These are phyloP conservation scores for Andrena chrysosceles DNA, from an alignment of 2,888 invertebrate species.

Conservation along the genomic window DNA sequence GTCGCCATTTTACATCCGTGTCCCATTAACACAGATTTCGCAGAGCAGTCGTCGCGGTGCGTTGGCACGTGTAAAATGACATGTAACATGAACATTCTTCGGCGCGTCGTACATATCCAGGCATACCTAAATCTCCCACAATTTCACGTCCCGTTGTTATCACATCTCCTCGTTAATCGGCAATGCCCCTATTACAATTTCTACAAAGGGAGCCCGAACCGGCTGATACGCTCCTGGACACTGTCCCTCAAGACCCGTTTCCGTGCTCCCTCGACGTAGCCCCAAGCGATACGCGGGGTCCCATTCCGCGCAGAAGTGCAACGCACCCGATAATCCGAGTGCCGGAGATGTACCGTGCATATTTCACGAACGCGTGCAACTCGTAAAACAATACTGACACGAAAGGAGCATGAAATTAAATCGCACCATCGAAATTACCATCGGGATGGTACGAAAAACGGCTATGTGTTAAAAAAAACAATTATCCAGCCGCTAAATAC, in stretches of 20 bases:
- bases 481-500: too few relatives aligned
- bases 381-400: background rate
- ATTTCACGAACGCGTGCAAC: slow-evolving; percentile 40
- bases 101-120: background rate
- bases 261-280: slow-evolving; percentile 69
- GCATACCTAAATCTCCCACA: background rate
- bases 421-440: background rate
- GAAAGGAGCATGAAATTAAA: slow-evolving; percentile 3
- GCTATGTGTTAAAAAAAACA: background rate
- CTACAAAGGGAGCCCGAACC: background rate
- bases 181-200: background rate
- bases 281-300: slow-evolving; percentile 62
- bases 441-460: too few relatives aligned
- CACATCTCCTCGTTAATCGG: background rate
- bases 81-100: background rate
- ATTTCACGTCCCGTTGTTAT: background rate
- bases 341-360: slow-evolving; percentile 34
- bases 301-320: slow-evolving; percentile 72
- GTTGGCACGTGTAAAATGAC: background rate
- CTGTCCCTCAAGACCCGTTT: slow-evolving; percentile 73
- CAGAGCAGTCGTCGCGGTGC: too few relatives aligned
- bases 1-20: slow-evolving; percentile 2
- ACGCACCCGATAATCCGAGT: slow-evolving; percentile 67
- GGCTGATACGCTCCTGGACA: slow-evolving; percentile 47
- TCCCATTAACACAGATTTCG: slow-evolving; percentile 16